Conservation (phyloP, 2,797 vertebrate genomes). For the Synanceia verrucosa region DNA sequence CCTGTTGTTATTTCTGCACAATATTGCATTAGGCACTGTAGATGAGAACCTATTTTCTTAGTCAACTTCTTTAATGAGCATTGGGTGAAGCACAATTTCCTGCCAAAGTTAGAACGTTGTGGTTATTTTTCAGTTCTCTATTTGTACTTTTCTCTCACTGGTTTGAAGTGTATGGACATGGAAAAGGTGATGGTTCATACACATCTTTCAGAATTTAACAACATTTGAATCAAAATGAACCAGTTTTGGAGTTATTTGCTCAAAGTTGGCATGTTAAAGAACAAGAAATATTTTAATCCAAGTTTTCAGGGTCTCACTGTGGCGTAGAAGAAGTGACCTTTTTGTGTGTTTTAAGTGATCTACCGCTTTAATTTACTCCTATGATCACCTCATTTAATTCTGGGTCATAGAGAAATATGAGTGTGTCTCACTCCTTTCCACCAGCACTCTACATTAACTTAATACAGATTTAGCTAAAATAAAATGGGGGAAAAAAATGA, state of each 20-base stretch:
- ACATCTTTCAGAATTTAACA: no score
- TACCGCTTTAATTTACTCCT: background rate
- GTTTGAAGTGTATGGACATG: background rate
- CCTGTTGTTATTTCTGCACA: background rate
- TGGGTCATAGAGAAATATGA: constrained; percentile 15
- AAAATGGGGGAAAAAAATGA: constrained; percentile 10
- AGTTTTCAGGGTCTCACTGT: background rate
- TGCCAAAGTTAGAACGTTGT: background rate
- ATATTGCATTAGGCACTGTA: background rate
- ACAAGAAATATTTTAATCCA: background rate
- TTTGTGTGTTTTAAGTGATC: background rate
- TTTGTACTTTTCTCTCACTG: background rate
- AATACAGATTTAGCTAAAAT: constrained; percentile 7
- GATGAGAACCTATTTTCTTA: background rate
- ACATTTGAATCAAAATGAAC: background rate
- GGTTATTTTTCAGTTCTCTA: background rate
- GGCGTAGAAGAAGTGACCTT: background rate
- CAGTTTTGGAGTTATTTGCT: background rate
- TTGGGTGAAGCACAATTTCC: background rate
- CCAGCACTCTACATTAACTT: no score
- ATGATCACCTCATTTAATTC: no score
- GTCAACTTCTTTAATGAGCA: background rate
- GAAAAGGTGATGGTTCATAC: background rate
- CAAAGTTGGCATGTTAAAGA: background rate
- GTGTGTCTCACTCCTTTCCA: background rate